These are phyloP conservation scores for Melitaea cinxia DNA, from an alignment of 1,140 invertebrate species.

Conservation along the genomic window DNA sequence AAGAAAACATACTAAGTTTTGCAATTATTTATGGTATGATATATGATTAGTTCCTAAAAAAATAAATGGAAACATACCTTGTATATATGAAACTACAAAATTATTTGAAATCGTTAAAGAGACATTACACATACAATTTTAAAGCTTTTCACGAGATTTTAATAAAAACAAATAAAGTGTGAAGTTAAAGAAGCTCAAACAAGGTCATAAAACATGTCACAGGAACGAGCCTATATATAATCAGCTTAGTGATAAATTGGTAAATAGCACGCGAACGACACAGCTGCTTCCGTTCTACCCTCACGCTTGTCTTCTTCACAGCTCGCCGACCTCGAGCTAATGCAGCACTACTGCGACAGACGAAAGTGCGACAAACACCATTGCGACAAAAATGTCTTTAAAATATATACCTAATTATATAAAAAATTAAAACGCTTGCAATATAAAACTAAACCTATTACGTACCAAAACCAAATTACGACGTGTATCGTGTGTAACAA, in stretches of 20 bases:
- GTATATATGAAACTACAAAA: too few species aligned
- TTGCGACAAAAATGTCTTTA: background rate
- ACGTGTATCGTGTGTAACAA: too few species aligned
- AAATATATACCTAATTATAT: background rate
- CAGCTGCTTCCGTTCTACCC: conserved; percentile 70
- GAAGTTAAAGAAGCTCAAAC: conserved; percentile 65
- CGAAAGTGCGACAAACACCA: background rate
- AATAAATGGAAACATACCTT: too few species aligned
- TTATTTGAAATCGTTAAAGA: too few species aligned
- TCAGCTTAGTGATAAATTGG: conserved; percentile 81
- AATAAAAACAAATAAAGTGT: conserved; percentile 64
- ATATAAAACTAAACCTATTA: too few species aligned
- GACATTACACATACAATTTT: too few species aligned
- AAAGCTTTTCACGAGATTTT: conserved; percentile 35
- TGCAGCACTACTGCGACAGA: background rate
- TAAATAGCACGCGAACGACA: conserved; percentile 78
- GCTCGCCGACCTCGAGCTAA: conserved; percentile 17
- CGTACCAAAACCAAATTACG: too few species aligned
- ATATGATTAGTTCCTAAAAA: too few species aligned
- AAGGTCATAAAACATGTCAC: conserved; percentile 75
- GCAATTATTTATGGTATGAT: too few species aligned
- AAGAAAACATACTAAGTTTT: too few species aligned
- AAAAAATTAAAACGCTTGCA: too few species aligned
- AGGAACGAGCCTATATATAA: conserved; percentile 78
- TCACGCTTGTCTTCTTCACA: conserved; percentile 57